phyloP scores from a whole-genome alignment of 2,797 vertebrate genomes.

The Tachyglossus aculeatus region DNA sequence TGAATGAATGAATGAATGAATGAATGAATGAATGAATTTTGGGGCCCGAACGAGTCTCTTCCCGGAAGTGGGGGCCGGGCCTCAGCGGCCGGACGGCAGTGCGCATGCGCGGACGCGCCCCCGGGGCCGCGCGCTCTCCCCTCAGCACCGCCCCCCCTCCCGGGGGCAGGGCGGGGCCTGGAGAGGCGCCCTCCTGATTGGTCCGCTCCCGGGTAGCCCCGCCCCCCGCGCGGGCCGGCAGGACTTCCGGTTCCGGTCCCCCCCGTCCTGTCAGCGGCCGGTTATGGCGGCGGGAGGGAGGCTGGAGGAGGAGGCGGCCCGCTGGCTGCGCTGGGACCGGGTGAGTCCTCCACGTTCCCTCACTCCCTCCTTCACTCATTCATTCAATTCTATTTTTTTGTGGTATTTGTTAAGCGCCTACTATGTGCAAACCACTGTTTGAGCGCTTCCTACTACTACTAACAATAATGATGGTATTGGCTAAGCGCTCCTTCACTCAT shows the following conservation, averaged over 20 bases:
- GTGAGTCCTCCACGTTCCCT: conserved; percentile 61
- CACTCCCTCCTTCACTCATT: fast-evolving
- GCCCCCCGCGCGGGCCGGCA: fast-evolving
- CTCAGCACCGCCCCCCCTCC: background rate
- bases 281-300: background rate
- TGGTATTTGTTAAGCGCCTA: too few species aligned
- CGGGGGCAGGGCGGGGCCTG: background rate
- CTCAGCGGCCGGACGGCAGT: too few species aligned
- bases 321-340: conserved; percentile 88
- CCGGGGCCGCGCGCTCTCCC: background rate
- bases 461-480: too few species aligned
- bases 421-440: too few species aligned
- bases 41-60: too few species aligned
- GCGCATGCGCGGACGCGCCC: fast-evolving
- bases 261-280: background rate
- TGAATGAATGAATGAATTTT: too few species aligned
- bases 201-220: background rate
- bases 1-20: too few species aligned
- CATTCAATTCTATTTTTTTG: too few species aligned
- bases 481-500: too few species aligned
- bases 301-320: conserved; percentile 57
- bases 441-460: too few species aligned
- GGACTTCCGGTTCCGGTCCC: background rate
- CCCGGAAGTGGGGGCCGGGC: too few species aligned
- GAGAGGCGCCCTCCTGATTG: background rate